Conservation (phyloP, 2,888 invertebrate species). For the Diachrysia chrysitis region DNA sequence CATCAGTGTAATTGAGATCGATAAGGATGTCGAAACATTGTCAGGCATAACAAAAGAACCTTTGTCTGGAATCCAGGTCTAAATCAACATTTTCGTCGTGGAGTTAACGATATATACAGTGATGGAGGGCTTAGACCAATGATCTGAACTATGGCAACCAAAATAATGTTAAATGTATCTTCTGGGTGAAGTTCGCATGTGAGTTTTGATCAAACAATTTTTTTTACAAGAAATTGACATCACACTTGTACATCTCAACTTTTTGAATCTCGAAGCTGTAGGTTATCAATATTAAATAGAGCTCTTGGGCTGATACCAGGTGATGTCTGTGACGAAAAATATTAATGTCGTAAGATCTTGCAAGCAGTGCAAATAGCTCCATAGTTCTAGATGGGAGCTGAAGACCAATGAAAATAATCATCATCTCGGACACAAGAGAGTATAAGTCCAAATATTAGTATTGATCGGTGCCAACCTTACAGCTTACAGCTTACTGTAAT, state of each 20-base stretch:
- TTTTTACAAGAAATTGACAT: too few relatives aligned
- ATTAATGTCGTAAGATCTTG: conserved; percentile 1
- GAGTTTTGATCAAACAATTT: too few relatives aligned
- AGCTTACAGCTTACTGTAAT: neutral
- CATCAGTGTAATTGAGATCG: neutral
- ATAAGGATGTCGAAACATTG: conserved; percentile 1
- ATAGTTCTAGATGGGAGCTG: conserved; percentile 1
- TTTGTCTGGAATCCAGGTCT: conserved; percentile 4
- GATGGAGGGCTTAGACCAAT: neutral
- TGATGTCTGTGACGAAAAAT: conserved; percentile 8
- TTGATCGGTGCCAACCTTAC: neutral
- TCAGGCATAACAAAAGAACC: neutral
- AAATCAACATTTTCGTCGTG: neutral
- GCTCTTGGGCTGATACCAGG: neutral
- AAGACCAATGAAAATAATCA: conserved; percentile 23
- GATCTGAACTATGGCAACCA: too few relatives aligned
- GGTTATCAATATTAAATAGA: neutral
- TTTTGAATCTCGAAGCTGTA: neutral
- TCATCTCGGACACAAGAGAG: conserved; percentile 10
- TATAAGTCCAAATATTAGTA: conserved; percentile 2
- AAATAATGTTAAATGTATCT: too few relatives aligned
- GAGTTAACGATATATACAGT: neutral
- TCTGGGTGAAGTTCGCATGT: too few relatives aligned
- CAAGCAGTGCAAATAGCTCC: neutral
- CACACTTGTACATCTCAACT: too few relatives aligned